Percentiles rank a stretch among this genome's conserved stretches.
Conservation (phyloP, 2,113 vertebrate species). For the Bothrops jararaca region DNA sequence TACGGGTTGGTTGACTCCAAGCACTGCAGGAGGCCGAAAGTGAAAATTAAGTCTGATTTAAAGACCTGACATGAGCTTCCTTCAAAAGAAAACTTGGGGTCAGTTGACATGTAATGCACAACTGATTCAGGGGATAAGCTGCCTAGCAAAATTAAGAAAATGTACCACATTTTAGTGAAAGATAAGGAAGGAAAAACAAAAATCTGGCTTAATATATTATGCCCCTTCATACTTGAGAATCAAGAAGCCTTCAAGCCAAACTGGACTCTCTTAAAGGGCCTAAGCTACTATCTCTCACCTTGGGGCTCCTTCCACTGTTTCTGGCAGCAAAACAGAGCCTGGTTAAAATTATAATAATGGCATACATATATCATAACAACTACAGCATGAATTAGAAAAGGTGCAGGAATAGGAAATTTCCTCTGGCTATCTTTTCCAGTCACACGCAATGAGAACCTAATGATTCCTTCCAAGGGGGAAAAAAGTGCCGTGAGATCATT, state of each 20-base stretch:
- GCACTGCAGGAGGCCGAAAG: neutral
- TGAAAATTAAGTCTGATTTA: neutral
- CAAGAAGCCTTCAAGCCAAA: neutral
- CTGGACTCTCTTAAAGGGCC: neutral
- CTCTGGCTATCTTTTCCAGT: neutral
- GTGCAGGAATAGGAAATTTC: neutral
- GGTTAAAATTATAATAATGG: neutral
- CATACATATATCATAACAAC: neutral
- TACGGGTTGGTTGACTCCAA: neutral
- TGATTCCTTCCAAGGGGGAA: neutral
- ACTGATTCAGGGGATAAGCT: neutral
- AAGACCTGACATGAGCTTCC: neutral
- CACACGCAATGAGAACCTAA: neutral
- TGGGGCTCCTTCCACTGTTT: neutral
- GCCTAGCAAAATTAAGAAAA: neutral
- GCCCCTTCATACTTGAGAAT: neutral
- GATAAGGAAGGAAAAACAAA: neutral
- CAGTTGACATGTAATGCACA: too few relatives aligned
- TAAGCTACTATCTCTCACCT: neutral
- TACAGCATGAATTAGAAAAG: neutral
- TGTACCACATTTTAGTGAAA: neutral
- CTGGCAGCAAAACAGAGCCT: neutral
- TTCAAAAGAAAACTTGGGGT: neutral
- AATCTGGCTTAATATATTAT: neutral
- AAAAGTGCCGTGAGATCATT: conserved; percentile 19